Conservation (phyloP, 2,113 vertebrate species). For the Bubo blakistoni region DNA sequence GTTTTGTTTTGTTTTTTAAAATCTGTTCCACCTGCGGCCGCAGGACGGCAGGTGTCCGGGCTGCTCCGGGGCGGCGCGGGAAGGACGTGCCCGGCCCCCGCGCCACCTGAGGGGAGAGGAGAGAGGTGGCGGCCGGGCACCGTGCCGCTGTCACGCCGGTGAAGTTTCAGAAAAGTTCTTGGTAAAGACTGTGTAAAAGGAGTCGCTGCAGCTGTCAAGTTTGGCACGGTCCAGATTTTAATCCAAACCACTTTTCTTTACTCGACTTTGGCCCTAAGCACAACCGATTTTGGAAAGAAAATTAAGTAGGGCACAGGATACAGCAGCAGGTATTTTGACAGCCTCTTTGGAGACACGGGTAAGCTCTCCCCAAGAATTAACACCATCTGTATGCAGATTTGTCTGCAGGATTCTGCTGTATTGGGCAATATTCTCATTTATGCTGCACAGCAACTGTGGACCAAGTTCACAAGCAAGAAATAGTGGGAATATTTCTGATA, state of each 20-base stretch:
- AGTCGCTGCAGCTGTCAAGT: not conserved
- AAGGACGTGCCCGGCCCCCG: not conserved
- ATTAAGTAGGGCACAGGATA: no score
- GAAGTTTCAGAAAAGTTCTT: not conserved
- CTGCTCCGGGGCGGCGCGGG: not conserved
- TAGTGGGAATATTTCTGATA: not conserved
- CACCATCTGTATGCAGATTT: not conserved
- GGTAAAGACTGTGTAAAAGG: not conserved
- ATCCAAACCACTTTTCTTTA: not conserved
- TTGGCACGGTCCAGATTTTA: not conserved
- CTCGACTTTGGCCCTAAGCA: not conserved
- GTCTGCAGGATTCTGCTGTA: not conserved
- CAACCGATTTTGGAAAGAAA: not conserved
- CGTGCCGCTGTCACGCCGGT: rapidly evolving
- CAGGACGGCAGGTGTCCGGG: not conserved
- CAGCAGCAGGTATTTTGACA: not conserved
- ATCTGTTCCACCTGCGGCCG: not conserved
- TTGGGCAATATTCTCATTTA: not conserved
- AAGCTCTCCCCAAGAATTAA: not conserved
- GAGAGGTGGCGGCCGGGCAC: not conserved
- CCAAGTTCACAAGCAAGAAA: not conserved
- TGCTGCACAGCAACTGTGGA: not conserved
- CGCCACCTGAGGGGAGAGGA: not conserved
- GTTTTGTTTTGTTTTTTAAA: not conserved
- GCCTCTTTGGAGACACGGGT: not conserved